Conservation (phyloP, 2,113 vertebrate species). For the Ophiodon elongatus region DNA sequence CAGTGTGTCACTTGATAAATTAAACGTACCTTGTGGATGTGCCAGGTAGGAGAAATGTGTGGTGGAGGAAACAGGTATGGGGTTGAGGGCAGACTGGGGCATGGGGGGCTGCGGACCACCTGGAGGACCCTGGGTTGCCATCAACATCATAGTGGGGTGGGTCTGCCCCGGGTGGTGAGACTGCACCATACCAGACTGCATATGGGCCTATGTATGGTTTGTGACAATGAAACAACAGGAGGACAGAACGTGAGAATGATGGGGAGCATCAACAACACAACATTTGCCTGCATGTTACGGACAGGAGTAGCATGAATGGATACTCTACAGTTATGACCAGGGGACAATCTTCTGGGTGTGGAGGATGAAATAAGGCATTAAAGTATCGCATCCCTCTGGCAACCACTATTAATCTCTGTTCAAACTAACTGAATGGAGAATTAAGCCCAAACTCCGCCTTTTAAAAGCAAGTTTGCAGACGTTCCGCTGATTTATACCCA, state of each 20-base stretch:
- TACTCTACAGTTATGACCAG: neutral
- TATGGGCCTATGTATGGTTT: slow-evolving; percentile 89
- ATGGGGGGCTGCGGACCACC: slow-evolving; percentile 94
- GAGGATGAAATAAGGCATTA: neutral
- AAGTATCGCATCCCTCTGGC: neutral
- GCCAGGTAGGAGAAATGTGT: slow-evolving; percentile 87
- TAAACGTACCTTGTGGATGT: slow-evolving; percentile 81
- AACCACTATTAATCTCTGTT: neutral
- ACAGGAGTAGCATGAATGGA: neutral
- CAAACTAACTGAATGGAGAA: neutral
- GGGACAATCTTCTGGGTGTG: neutral
- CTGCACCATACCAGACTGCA: slow-evolving; percentile 98
- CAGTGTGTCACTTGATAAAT: neutral
- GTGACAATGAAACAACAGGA: neutral
- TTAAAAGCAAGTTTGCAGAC: neutral
- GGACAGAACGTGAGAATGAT: slow-evolving; percentile 1
- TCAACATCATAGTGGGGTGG: slow-evolving; percentile 98
- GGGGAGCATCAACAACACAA: neutral
- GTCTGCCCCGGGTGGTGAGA: slow-evolving; percentile 91
- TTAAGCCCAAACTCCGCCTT: neutral
- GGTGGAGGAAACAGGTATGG: slow-evolving; percentile 91
- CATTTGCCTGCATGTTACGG: neutral
- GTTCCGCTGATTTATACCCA: neutral
- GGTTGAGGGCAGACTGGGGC: slow-evolving; percentile 94
- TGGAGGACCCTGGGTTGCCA: slow-evolving; percentile 94